Conservation (phyloP, 1,140 invertebrate species). For the Tetranychus urticae region DNA sequence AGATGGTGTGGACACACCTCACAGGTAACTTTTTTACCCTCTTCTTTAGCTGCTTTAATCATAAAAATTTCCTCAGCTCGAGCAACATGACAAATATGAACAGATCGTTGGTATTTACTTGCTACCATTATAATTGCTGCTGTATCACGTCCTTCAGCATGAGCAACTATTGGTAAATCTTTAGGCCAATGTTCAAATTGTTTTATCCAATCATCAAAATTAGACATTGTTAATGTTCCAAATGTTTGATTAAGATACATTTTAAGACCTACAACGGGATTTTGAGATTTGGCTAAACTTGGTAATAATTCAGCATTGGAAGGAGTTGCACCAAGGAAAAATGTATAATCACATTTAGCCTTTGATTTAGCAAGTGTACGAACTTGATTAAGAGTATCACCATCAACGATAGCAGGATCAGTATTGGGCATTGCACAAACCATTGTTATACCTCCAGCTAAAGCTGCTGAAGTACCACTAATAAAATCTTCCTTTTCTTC, state of each 20-base stretch:
- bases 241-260: constrained; percentile 98
- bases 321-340: constrained; percentile 74
- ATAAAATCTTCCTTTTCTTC: constrained; percentile 89
- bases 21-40: constrained; percentile 74
- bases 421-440: constrained; percentile 98
- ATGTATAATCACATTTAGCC: constrained; percentile 83
- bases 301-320: constrained; percentile 45
- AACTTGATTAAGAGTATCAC: constrained; percentile 42
- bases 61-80: constrained; percentile 55
- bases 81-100: constrained; percentile 93
- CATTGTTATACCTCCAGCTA: constrained; percentile 90
- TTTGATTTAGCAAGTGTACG: constrained; percentile 50
- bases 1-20: constrained; percentile 96
- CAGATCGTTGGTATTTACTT: constrained; percentile 51
- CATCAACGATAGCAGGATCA: constrained; percentile 64
- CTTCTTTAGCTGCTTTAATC: constrained; percentile 28
- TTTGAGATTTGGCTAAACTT: constrained; percentile 34
- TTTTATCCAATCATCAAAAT: constrained; percentile 66
- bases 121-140: constrained; percentile 74
- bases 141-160: constrained; percentile 81
- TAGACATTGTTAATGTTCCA: constrained; percentile 58
- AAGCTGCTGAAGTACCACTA: constrained; percentile 76
- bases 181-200: constrained; percentile 85
- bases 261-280: constrained; percentile 62
- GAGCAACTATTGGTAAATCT: constrained; percentile 68